Evolutionary conservation across 2,797 vertebrate species (phyloP).

Genomic region (Tarsius wallacei): DNA sequence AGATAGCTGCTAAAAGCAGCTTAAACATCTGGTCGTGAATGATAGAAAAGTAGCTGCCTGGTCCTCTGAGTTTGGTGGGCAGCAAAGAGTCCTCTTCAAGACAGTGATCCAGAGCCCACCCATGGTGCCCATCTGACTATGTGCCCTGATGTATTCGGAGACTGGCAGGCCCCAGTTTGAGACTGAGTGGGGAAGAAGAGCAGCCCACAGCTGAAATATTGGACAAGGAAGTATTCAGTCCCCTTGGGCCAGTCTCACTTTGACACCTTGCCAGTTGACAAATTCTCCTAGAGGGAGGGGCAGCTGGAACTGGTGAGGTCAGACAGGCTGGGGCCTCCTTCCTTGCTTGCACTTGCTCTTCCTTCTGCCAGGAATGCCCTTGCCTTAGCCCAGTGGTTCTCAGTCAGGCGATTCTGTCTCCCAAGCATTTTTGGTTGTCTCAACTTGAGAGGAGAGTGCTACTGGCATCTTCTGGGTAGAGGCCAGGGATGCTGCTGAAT

Average conservation of each 20-base stretch:
- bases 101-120: not conserved
- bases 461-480: not conserved
- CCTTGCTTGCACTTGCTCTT: not conserved
- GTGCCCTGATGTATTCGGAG: not conserved
- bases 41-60: not conserved
- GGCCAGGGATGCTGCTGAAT: not conserved
- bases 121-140: not conserved
- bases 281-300: not conserved
- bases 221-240: not conserved
- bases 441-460: not conserved
- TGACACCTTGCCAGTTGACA: constrained; percentile 15
- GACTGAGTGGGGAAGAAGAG: not conserved
- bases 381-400: not conserved
- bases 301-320: not conserved
- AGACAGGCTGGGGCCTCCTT: not conserved
- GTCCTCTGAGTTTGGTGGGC: not conserved
- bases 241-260: not conserved
- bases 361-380: not conserved
- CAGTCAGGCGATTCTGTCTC: not conserved
- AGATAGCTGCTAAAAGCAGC: constrained; percentile 24
- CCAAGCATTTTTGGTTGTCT: not conserved
- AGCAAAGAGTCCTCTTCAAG: not conserved
- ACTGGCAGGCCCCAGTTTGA: not conserved
- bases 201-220: not conserved
- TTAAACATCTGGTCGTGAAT: not conserved